These are phyloP conservation scores for Cryptosula pallasiana DNA, from an alignment of 2,888 invertebrate genomes.

Conservation along the genomic window DNA sequence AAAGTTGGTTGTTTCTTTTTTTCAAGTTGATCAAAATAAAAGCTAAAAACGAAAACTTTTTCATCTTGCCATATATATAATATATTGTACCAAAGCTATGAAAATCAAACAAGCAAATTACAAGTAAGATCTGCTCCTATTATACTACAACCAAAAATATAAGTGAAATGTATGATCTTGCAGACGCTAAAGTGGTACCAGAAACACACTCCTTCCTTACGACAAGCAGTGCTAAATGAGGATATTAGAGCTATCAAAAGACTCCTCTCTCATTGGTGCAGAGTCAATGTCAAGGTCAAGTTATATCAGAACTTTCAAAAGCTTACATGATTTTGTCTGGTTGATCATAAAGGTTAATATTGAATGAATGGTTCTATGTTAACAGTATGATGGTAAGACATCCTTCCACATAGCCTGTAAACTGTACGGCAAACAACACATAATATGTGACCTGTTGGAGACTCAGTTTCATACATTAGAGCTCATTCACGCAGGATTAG, in stretches of 20 bases:
- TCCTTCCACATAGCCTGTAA: neutral
- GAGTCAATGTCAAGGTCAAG: slow-evolving; percentile 16
- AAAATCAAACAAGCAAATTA: no score
- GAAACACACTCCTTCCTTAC: slow-evolving; percentile 12
- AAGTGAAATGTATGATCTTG: neutral
- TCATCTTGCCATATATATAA: no score
- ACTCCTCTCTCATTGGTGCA: slow-evolving; percentile 13
- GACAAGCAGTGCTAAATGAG: slow-evolving; percentile 4
- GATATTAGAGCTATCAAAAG: slow-evolving; percentile 19
- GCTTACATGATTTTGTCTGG: no score
- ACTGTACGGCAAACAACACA: neutral
- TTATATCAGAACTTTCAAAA: no score
- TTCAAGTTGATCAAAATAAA: no score
- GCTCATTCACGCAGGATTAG: slow-evolving; percentile 3
- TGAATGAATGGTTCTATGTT: no score
- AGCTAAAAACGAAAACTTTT: no score
- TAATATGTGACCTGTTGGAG: slow-evolving; percentile 12
- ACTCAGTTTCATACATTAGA: slow-evolving; percentile 10
- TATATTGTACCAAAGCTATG: no score
- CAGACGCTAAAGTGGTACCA: slow-evolving; percentile 13
- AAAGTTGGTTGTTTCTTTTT: no score
- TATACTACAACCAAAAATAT: no score
- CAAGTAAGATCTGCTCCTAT: no score
- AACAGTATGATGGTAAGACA: neutral
- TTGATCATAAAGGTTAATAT: no score